These are phyloP conservation scores for Microplitis deprimator DNA, from an alignment of 2,888 invertebrate species.

Conservation along the genomic window DNA sequence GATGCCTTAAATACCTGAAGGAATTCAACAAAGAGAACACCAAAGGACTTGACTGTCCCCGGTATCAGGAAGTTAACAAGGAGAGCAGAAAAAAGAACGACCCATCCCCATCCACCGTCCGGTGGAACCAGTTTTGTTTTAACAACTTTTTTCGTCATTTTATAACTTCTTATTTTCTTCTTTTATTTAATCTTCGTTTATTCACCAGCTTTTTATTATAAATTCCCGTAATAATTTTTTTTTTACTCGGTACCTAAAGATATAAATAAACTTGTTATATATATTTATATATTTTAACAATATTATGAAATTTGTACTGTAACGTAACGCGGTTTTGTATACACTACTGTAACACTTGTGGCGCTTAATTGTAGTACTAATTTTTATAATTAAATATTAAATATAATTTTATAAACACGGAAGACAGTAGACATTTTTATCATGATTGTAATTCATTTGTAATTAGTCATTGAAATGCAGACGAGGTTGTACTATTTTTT, in stretches of 20 bases:
- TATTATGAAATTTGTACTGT: neutral
- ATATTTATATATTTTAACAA: neutral
- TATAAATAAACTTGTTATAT: neutral
- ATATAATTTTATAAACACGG: neutral
- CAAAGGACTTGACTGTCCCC: slow-evolving; percentile 90
- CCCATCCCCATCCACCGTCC: slow-evolving; percentile 73
- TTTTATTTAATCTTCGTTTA: slow-evolving; percentile 27
- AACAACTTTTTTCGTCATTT: slow-evolving; percentile 52
- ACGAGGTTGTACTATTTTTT: neutral
- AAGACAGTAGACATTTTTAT: neutral
- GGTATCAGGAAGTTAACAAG: slow-evolving; percentile 88
- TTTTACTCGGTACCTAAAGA: neutral
- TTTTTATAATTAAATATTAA: neutral
- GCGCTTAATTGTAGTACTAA: neutral
- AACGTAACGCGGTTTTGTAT: neutral
- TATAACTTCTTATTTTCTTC: slow-evolving; percentile 33
- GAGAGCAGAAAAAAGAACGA: slow-evolving; percentile 75
- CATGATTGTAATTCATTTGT: neutral
- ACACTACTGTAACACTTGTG: neutral
- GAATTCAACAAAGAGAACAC: slow-evolving; percentile 88
- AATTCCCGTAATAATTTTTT: neutral
- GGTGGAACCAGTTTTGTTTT: slow-evolving; percentile 69
- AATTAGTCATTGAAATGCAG: neutral
- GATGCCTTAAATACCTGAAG: slow-evolving; percentile 84
- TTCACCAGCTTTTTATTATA: neutral